Conservation (phyloP, 1,140 invertebrate species). For the Phocides pigmalion region DNA sequence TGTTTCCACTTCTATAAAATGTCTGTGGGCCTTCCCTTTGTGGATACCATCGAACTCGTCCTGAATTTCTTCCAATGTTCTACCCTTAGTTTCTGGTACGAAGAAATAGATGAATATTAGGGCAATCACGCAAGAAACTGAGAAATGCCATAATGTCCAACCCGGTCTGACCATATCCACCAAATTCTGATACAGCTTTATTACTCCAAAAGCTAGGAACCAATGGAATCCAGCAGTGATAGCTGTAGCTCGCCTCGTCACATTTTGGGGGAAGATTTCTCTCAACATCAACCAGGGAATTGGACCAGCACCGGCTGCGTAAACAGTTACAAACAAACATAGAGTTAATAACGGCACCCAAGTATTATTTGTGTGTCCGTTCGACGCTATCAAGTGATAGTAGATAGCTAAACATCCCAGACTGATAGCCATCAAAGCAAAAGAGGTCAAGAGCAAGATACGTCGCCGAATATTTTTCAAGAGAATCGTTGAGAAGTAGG, state of each 20-base stretch:
- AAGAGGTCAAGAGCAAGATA: conserved; percentile 88
- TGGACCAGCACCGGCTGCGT: conserved; percentile 83
- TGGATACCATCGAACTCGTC: conserved; percentile 83
- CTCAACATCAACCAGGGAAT: conserved; percentile 88
- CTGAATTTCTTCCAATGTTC: conserved; percentile 90
- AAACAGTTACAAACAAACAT: conserved; percentile 73
- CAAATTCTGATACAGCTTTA: conserved; percentile 86
- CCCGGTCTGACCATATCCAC: conserved; percentile 84
- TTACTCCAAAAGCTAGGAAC: conserved; percentile 88
- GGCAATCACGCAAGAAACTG: conserved; percentile 85
- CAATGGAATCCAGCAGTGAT: conserved; percentile 88
- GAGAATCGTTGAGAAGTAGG: conserved; percentile 87
- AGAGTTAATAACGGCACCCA: conserved; percentile 75
- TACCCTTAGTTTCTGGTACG: conserved; percentile 92
- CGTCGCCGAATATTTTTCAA: conserved; percentile 90
- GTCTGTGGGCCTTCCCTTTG: conserved; percentile 70
- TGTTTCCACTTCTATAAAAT: conserved; percentile 79
- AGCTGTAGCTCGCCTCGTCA: conserved; percentile 86
- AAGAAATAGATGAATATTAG: conserved; percentile 87
- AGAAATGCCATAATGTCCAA: conserved; percentile 88
- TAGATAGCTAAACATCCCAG: conserved; percentile 85
- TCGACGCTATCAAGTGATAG: conserved; percentile 84
- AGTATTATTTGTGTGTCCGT: conserved; percentile 48
- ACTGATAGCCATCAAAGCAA: conserved; percentile 85
- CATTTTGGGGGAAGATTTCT: conserved; percentile 86